Percentiles rank a stretch among this genome's conserved stretches.
Conservation (phyloP, 2,113 vertebrate species). For the Gasterosteus nipponicus region DNA sequence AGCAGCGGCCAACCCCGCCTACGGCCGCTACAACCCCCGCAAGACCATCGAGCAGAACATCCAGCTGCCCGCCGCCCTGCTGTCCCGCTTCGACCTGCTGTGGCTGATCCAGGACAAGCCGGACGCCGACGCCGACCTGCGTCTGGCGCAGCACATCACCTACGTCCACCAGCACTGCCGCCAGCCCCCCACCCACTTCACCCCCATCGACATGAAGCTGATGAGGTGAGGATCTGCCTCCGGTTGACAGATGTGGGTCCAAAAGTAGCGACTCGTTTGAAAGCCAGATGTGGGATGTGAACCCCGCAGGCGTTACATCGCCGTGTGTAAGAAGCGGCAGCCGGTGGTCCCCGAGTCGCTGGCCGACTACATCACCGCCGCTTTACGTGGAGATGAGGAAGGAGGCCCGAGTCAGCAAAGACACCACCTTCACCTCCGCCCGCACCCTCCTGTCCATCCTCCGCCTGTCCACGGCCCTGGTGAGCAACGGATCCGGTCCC, state of each 20-base stretch:
- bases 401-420: constrained; percentile 90
- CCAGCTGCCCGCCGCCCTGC: constrained; percentile 89
- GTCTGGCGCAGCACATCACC: constrained; percentile 93
- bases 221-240: constrained; percentile 84
- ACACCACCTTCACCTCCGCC: constrained; percentile 91
- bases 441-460: constrained; percentile 90
- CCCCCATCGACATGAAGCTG: constrained; percentile 91
- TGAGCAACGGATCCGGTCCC: constrained; percentile 61
- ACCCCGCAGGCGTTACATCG: constrained; percentile 85
- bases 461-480: constrained; percentile 91
- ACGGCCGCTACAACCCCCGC: constrained; percentile 89
- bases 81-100: constrained; percentile 92
- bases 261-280: neutral
- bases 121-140: constrained; percentile 86
- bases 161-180: constrained; percentile 92
- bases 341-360: constrained; percentile 86
- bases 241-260: neutral
- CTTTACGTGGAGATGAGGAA: constrained; percentile 94
- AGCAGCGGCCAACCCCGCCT: constrained; percentile 92
- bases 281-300: neutral
- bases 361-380: constrained; percentile 91
- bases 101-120: constrained; percentile 95
- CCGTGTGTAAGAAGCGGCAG: constrained; percentile 85
- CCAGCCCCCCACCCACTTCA: constrained; percentile 89
- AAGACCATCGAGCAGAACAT: constrained; percentile 90